A percentile compares a stretch with the other conserved stretches of the same genome.
Evolutionary conservation across 2,888 invertebrate genomes (phyloP).

Genomic region (Rhamnusium bicolor): DNA sequence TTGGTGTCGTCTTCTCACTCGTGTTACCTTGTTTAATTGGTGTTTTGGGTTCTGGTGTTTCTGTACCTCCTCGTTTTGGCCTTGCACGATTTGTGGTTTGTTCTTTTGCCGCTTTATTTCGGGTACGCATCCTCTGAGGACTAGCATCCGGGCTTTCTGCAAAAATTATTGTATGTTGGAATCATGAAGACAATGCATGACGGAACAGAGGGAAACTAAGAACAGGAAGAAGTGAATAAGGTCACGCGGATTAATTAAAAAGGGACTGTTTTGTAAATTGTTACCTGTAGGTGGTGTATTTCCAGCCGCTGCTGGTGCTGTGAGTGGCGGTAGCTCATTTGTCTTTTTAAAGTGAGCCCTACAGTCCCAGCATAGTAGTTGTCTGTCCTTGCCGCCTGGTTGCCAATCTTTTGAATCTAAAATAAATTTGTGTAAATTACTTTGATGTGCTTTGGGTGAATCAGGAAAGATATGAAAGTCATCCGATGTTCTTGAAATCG

Average conservation of each 20-base stretch:
- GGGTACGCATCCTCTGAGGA: slow-evolving; percentile 91
- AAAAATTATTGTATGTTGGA: no score
- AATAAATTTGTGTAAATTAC: slow-evolving; percentile 34
- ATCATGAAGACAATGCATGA: no score
- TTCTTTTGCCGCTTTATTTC: slow-evolving; percentile 87
- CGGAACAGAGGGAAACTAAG: no score
- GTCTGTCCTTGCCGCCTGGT: slow-evolving; percentile 81
- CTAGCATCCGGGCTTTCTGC: slow-evolving; percentile 83
- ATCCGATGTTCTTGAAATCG: no score
- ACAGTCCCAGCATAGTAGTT: slow-evolving; percentile 83
- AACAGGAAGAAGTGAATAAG: no score
- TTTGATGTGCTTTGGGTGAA: no score
- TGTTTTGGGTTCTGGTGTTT: slow-evolving; percentile 71
- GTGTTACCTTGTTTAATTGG: slow-evolving; percentile 70
- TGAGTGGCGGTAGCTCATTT: slow-evolving; percentile 79
- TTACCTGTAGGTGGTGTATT: slow-evolving; percentile 57
- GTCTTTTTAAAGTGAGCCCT: slow-evolving; percentile 84
- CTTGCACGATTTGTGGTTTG: slow-evolving; percentile 73
- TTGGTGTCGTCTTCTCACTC: slow-evolving; percentile 31
- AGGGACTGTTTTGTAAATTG: no score
- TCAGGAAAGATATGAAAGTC: no score
- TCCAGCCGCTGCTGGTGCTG: slow-evolving; percentile 67
- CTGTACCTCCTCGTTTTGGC: slow-evolving; percentile 75
- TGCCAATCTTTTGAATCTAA: slow-evolving; percentile 82
- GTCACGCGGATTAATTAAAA: neutral